These are phyloP conservation scores for Smittia aterrima DNA, from an alignment of 2,888 invertebrate genomes.

Conservation along the genomic window DNA sequence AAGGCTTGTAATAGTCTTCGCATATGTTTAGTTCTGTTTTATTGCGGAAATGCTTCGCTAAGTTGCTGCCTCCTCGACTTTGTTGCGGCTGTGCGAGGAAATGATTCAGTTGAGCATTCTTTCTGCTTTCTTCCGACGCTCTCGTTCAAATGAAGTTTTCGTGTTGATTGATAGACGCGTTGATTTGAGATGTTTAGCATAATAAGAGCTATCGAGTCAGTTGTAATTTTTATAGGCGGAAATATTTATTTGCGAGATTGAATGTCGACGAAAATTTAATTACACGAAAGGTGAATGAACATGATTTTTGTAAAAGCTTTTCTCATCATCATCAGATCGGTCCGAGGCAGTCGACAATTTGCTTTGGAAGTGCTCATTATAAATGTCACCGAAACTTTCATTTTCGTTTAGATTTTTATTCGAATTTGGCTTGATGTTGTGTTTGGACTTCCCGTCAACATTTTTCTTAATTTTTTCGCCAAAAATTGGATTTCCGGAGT, in stretches of 20 bases:
- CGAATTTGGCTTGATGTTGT: too few relatives aligned
- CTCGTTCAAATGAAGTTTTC: neutral
- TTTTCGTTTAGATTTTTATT: too few relatives aligned
- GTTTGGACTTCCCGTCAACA: neutral
- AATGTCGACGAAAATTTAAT: neutral
- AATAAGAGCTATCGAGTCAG: neutral
- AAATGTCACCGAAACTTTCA: too few relatives aligned
- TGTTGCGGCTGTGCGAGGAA: too few relatives aligned
- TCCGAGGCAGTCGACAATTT: neutral
- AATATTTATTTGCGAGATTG: neutral
- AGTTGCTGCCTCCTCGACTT: too few relatives aligned
- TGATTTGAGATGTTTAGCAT: neutral
- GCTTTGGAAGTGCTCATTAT: neutral
- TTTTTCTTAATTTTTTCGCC: neutral
- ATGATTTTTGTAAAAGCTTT: constrained; percentile 7
- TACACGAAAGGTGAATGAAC: constrained; percentile 35
- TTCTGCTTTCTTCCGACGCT: too few relatives aligned
- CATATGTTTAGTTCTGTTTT: too few relatives aligned
- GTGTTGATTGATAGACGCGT: neutral
- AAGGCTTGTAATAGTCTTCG: too few relatives aligned
- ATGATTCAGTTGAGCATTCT: too few relatives aligned
- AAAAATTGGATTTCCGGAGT: too few relatives aligned
- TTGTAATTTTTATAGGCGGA: neutral
- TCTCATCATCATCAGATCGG: neutral
- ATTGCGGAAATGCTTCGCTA: too few relatives aligned